Evolutionary conservation across 2,888 invertebrate genomes (phyloP), one percentile per base, ranked within the genome.

Genomic region (Reticulitermes lucifugus): DNA sequence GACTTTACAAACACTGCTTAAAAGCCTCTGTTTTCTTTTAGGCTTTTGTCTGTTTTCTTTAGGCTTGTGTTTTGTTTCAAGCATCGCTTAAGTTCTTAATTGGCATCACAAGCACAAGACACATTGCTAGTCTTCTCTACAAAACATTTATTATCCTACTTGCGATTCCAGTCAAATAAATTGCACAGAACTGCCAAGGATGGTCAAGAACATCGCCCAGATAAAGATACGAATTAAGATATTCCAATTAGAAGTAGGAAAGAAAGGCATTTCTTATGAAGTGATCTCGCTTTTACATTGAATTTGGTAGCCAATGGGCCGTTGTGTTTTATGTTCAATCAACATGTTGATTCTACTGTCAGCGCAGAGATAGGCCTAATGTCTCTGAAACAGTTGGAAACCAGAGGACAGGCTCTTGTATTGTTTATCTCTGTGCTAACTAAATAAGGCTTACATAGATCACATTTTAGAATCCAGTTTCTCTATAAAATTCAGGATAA

Each of bases 151-250:
- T 35, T 35, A 35, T 35, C 35, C 35, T 35, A 35, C 35, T 35
- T 35, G 35, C 35, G 4, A 6, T 65, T 65, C 9, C 25, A 65
- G n/a, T 9, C 0, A 25, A 65, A 65, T n/a, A 65, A 65, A 65
- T 25, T 65, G 65, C 65, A 4, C 25, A 25, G 25, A n/a, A 25
- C 65, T n/a, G 65, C n/a, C 65, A 25, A 65, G 65, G 7, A 65
- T 65, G 65, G n/a, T 2, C 9, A 65, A 65, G n/a, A 5, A 25
- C 4, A 65, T n/a, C n/a, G 7, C 46, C 21, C 46, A 18, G 65
- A 41, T 46, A n/a, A 82, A 83, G 85, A 85, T 84, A 41, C 80
- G 65, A 70, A 85, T 85, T 84, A 85, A 85, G 85, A 85, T 85
- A 85, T 85, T 83, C 83, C 51, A 85, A 83, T 85, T 71, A 59